Evolutionary conservation across 2,797 vertebrate species (phyloP).

Genomic region (Melanotaenia pygmaea): DNA sequence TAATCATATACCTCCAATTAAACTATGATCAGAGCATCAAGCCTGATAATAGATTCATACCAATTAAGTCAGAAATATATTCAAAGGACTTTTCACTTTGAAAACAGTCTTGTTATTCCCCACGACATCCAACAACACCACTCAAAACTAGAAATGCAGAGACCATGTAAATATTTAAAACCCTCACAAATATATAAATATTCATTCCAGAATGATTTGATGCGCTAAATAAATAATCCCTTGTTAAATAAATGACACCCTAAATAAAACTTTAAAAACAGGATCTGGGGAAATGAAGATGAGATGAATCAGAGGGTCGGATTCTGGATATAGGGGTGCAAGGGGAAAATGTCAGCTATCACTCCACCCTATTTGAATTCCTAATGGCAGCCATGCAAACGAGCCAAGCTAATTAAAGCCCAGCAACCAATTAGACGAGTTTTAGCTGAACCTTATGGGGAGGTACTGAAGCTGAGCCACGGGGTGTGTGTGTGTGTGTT

Average conservation of each 20-base stretch:
- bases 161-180: conserved; percentile 87
- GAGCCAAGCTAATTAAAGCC: conserved; percentile 82
- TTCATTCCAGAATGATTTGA: conserved; percentile 89
- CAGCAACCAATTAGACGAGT: conserved; percentile 77
- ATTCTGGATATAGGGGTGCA: conserved; percentile 57
- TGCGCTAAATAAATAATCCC: conserved; percentile 89
- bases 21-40: conserved; percentile 81
- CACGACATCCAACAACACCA: conserved; percentile 84
- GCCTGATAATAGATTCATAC: conserved; percentile 83
- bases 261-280: conserved; percentile 89
- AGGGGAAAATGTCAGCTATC: conserved; percentile 79
- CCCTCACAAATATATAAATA: conserved; percentile 89
- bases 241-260: conserved; percentile 90
- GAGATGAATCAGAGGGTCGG: conserved; percentile 83
- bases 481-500: conserved; percentile 11
- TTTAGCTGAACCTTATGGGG: conserved; percentile 73
- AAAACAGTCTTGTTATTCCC: conserved; percentile 85
- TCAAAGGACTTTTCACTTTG: conserved; percentile 87
- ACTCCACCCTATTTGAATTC: conserved; percentile 80
- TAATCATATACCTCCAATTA: conserved; percentile 84
- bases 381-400: conserved; percentile 83
- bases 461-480: conserved; percentile 56
- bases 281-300: conserved; percentile 85
- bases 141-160: conserved; percentile 82
- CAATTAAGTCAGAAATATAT: conserved; percentile 85